Evolutionary conservation across 1,140 invertebrate genomes (phyloP), one percentile per base, ranked within the genome.

Genomic region (Cydia amplana): DNA sequence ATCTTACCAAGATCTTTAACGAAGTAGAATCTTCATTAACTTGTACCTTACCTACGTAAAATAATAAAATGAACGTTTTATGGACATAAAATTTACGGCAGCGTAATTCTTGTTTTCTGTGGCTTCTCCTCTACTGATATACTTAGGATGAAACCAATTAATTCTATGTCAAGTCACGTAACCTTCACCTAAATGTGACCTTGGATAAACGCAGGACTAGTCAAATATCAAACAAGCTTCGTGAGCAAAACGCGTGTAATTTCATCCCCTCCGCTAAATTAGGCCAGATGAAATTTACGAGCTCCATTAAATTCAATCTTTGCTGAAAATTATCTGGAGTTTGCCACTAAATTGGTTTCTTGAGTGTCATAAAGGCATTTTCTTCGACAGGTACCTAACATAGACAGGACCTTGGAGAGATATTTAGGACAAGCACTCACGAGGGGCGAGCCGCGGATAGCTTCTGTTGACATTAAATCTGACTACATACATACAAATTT

Each of bases 231-330:
- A 70, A 40, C 14, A 32, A 20, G 65, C 28, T 70, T 32, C 23
- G 65, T 3, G 32, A 65, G 9, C 0, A 7, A 67, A 36, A 67
- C 32, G 64, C 64, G 36, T 40, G 18, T 70, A 70, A 70, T 70
- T 70, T 70, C 43, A 70, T 70, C 25, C 65, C 64, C 14, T 70
- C 12, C 32, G 65, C 65, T 6, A 40, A 70, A 70, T 70, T 70
- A 20, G 36, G 36, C 65, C 16, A 70, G 65, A 43, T 70, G 65
- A 43, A 70, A 70, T 70, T 70, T 70, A 70, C 7, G n/a, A 9
- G 65, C 65, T 40, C 36, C 65, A 70, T 70, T 28, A 70, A 70
- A 36, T 36, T 70, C 65, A 70, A 70, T 70, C 36, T 70, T 36
- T 9, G n/a, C 65, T 10, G 16, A 40, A 70, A 70, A 36, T 70